Evolutionary conservation across 1,140 invertebrate species (phyloP).

Genomic region (Dufourea novaeangliae): DNA sequence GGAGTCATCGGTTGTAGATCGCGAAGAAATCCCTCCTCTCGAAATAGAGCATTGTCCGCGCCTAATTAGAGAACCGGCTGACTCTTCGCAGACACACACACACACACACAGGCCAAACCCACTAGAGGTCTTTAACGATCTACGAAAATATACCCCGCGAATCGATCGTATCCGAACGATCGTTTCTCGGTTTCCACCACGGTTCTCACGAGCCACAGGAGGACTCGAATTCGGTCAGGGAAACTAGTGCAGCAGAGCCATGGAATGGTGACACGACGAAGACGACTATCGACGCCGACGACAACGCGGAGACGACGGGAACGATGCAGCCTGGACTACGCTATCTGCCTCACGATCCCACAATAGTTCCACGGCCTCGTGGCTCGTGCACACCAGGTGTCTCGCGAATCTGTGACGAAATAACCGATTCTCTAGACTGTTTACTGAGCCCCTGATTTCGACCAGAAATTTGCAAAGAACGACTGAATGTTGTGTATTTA

Average conservation of each 20-base stretch:
- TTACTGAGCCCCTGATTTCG: no score
- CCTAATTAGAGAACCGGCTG: constrained; percentile 52
- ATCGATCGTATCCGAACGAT: constrained; percentile 37
- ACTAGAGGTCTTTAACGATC: constrained; percentile 32
- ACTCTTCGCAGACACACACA: no score
- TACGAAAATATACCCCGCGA: constrained; percentile 50
- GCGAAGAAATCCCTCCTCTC: constrained; percentile 21
- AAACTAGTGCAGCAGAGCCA: constrained; percentile 62
- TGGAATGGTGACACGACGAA: constrained; percentile 57
- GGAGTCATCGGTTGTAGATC: constrained; percentile 18
- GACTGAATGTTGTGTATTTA: no score
- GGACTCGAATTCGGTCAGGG: constrained; percentile 63
- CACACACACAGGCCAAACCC: constrained; percentile 13
- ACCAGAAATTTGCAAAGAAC: no score
- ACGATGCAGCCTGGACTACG: constrained; percentile 50
- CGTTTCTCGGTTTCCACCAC: constrained; percentile 49
- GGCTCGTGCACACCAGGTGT: constrained; percentile 38
- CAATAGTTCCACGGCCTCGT: constrained; percentile 57
- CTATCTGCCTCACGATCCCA: constrained; percentile 64
- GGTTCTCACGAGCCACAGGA: constrained; percentile 51
- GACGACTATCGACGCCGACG: constrained; percentile 42
- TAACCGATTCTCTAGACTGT: no score
- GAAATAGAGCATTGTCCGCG: constrained; percentile 41
- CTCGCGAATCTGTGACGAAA: neutral
- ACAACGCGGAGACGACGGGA: constrained; percentile 44